phyloP scores from a whole-genome alignment of 2,888 invertebrate species.

The Allygus modestus region DNA sequence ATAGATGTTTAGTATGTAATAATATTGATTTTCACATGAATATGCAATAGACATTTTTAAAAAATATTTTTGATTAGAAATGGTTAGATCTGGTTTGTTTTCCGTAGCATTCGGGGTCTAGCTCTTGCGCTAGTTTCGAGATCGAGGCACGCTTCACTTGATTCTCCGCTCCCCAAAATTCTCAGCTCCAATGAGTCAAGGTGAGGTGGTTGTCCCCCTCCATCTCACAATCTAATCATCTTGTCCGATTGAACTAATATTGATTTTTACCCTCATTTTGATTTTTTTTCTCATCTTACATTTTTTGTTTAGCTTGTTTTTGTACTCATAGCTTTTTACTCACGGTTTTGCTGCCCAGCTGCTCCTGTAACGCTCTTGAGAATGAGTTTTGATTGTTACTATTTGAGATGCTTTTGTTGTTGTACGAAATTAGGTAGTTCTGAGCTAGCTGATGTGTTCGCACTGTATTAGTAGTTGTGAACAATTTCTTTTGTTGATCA shows the following conservation, averaged over 20 bases:
- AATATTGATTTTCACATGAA: too few species aligned
- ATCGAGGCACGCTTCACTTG: conserved; percentile 30
- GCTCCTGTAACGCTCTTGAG: not conserved
- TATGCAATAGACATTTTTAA: too few species aligned
- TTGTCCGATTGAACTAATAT: conserved; percentile 31
- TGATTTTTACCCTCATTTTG: conserved; percentile 31
- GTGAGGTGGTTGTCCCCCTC: conserved; percentile 60
- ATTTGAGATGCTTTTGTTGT: conserved; percentile 27
- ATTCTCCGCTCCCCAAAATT: conserved; percentile 40
- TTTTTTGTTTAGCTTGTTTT: not conserved
- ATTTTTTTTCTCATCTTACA: conserved; percentile 14
- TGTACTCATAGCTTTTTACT: not conserved
- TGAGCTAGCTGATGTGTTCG: not conserved
- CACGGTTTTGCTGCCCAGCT: not conserved
- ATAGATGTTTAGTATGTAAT: too few species aligned
- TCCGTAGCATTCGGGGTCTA: conserved; percentile 60
- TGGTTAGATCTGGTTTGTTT: conserved; percentile 25
- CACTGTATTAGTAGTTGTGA: too few species aligned
- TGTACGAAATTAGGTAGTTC: conserved; percentile 8
- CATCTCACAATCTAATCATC: conserved; percentile 61
- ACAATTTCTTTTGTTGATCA: too few species aligned
- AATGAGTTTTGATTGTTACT: not conserved
- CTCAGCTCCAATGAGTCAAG: conserved; percentile 55
- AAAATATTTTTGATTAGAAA: conserved; percentile 9
- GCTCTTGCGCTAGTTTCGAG: conserved; percentile 57